Base-by-base conservation (phyloP, 2,797 vertebrate species). In the Tolypeutes matacus region DNA sequence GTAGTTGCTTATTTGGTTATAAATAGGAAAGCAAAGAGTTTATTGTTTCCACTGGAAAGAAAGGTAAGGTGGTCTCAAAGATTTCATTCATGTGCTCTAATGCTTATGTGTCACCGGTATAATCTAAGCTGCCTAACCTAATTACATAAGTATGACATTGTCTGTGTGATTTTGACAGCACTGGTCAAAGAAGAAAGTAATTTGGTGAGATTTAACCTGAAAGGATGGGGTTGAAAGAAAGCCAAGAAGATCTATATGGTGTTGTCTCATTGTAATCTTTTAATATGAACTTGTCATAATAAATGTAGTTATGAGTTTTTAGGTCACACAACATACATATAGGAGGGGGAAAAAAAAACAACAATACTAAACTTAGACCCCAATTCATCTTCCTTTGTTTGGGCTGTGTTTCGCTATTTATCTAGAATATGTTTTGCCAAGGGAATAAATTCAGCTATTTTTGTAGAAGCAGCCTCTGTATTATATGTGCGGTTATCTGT, bases 31-130 rank as follows among this genome's bases (percentile, higher is more conserved):
- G 58, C 75, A 58, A 78, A 93, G 87, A 86, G 67, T 83, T 91
- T 82, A 89, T 96, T 93, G 93, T 95, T 94, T 87, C 64, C n/a
- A 72, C 83, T 95, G 77, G 76, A 36, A 89, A 73, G 56, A 96
- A 96, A 95, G 75, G 70, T 93, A 91, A 95, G 76, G 65, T 77
- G n/a, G 65, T 89, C 85, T 62, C 49, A 69, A 62, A 34, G 42
- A 82, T 87, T 88, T 88, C 73, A 81, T 91, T 77, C 64, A 89
- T n/a, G 18, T 42, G 58, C 75, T 75, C 72, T 86, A 65, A 42
- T 23, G 67, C 62, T 65, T 89, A 36, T 86, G 73, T 51, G 65
- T 27, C 62, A 25, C 80, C 51, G 12, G 62, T 60, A 51, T 58
- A 84, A 94, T 53, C n/a, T 58, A 85, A 92, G 73, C 81, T 87